Conservation (phyloP, 2,797 vertebrate species). For the Tokudaia muenninki region DNA sequence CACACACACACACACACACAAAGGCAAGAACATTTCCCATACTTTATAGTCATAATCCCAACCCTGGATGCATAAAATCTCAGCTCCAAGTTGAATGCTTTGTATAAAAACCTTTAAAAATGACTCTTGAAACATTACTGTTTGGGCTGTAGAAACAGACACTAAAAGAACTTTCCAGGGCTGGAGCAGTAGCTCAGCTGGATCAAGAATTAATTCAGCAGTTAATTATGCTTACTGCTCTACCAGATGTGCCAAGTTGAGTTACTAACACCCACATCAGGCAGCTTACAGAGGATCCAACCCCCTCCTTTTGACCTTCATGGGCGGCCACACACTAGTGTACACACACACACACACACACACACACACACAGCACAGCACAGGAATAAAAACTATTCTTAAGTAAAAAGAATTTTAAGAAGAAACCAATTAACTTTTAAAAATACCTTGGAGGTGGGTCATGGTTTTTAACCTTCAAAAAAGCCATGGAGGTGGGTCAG, state of each 20-base stretch:
- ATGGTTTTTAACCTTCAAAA: not conserved
- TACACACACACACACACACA: not conserved
- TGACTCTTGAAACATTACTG: not conserved
- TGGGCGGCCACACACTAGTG: not conserved
- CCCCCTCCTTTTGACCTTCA: not conserved
- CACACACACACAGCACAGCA: not conserved
- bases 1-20: not conserved
- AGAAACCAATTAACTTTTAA: constrained; percentile 10
- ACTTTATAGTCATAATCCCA: not conserved
- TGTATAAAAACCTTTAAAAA: constrained; percentile 15
- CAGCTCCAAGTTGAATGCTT: not conserved
- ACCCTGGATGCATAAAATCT: not conserved
- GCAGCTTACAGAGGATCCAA: not conserved
- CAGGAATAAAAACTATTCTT: not conserved
- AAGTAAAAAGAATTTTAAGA: constrained; percentile 28
- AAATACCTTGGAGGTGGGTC: not conserved
- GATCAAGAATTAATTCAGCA: not conserved
- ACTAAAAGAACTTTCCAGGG: not conserved
- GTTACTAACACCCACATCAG: not conserved
- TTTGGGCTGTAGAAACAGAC: not conserved
- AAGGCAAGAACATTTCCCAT: no score
- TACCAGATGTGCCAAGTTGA: not conserved
- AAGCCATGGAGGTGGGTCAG: not conserved
- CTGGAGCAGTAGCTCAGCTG: not conserved
- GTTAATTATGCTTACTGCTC: not conserved